Percentiles rank a stretch among this genome's conserved stretches.
Evolutionary conservation across 2,888 invertebrate genomes (phyloP).

Genomic region (Melipona bicolor): DNA sequence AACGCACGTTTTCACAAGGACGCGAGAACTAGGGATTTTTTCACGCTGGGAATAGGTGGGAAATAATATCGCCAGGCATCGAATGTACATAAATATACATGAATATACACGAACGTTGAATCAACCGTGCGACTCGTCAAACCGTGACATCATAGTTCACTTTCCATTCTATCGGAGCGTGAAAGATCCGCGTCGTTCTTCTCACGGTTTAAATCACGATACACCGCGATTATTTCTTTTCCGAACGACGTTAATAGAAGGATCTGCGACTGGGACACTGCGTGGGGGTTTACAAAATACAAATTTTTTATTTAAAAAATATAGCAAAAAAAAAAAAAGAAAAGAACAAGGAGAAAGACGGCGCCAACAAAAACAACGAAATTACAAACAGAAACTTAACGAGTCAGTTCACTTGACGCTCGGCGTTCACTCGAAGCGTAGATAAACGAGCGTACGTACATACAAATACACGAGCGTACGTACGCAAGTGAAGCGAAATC

Average conservation of each 20-base stretch:
- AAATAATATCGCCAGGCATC: neutral
- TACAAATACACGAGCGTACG: too few species aligned
- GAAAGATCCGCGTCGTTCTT: neutral
- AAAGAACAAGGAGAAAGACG: neutral
- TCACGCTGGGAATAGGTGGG: neutral
- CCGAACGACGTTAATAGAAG: neutral
- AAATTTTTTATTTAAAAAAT: slow-evolving; percentile 30
- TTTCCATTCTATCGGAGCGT: slow-evolving; percentile 35
- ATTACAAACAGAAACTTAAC: slow-evolving; percentile 64
- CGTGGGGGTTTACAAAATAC: neutral
- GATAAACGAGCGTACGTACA: slow-evolving; percentile 26
- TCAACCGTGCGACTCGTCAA: slow-evolving; percentile 13
- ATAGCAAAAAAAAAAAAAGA: neutral
- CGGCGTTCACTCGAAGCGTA: too few species aligned
- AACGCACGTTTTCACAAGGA: too few species aligned
- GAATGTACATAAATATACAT: slow-evolving; percentile 6
- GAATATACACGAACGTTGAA: neutral
- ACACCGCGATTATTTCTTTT: too few species aligned
- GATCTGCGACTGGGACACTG: neutral
- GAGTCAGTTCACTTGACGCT: neutral
- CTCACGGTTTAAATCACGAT: too few species aligned
- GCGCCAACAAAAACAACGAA: slow-evolving; percentile 22
- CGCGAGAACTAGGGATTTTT: neutral
- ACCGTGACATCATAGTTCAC: slow-evolving; percentile 8
- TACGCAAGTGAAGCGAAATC: neutral